Evolutionary conservation across 2,888 invertebrate species (phyloP).

Genomic region (Clusia tigrina): DNA sequence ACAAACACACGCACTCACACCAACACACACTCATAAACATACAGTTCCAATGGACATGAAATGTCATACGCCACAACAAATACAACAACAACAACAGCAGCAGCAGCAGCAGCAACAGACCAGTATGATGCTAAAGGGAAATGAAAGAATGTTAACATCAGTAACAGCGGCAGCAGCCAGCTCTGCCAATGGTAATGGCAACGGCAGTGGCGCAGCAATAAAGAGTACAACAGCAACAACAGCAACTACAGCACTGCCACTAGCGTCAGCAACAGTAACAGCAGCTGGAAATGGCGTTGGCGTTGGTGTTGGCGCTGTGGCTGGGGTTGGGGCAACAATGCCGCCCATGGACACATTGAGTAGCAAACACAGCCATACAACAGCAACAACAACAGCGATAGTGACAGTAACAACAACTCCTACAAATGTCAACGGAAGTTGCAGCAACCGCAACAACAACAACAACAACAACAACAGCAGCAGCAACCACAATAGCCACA

Average conservation of each 20-base stretch:
- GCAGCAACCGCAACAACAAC: constrained; percentile 50
- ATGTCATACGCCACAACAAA: constrained; percentile 57
- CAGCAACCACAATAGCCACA: constrained; percentile 32
- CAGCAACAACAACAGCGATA: constrained; percentile 42
- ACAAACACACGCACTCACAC: constrained; percentile 31
- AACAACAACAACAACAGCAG: constrained; percentile 34
- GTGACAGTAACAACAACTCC: constrained; percentile 40
- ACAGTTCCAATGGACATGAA: constrained; percentile 64
- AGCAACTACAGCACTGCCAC: constrained; percentile 35
- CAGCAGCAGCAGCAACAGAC: constrained; percentile 46
- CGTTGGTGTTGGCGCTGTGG: constrained; percentile 30
- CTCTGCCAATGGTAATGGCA: constrained; percentile 41
- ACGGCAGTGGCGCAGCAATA: constrained; percentile 34
- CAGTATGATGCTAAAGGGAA: constrained; percentile 60
- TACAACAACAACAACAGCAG: constrained; percentile 45
- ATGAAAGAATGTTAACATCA: constrained; percentile 65
- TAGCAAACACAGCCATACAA: constrained; percentile 34
- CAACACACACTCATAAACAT: constrained; percentile 39
- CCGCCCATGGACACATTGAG: constrained; percentile 35
- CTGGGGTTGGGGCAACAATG: constrained; percentile 37
- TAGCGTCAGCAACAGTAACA: constrained; percentile 34
- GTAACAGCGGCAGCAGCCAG: constrained; percentile 48
- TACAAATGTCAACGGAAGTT: constrained; percentile 52
- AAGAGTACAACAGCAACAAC: constrained; percentile 46
- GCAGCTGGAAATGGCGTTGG: constrained; percentile 31